Conservation (phyloP, 2,797 vertebrate species). For the Pseudomugil gertrudae region DNA sequence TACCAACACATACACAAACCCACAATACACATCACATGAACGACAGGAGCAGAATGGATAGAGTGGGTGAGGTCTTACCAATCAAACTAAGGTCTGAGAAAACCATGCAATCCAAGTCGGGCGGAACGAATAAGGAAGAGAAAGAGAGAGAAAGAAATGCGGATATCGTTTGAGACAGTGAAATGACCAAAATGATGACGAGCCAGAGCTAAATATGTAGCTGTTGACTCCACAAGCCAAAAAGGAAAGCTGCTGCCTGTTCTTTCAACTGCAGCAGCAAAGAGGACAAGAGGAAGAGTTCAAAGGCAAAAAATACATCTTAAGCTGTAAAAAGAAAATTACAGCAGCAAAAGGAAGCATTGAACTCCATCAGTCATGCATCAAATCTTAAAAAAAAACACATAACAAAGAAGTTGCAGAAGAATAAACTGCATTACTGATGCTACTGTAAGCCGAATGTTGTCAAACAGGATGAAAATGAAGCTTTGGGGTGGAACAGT, state of each 20-base stretch:
- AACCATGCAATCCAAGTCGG: conserved; percentile 86
- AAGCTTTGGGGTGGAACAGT: conserved; percentile 44
- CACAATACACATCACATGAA: conserved; percentile 65
- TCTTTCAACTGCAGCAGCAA: conserved; percentile 21
- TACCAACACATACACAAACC: conserved; percentile 45
- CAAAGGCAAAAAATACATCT: conserved; percentile 20
- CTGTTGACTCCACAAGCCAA: conserved; percentile 59
- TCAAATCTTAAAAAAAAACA: conserved; percentile 20
- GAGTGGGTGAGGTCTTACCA: conserved; percentile 81
- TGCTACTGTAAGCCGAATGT: conserved; percentile 19
- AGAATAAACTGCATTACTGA: conserved; percentile 29
- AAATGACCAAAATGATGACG: conserved; percentile 70
- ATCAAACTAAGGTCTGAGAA: conserved; percentile 86
- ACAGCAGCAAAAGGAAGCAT: conserved; percentile 53
- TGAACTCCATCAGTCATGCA: conserved; percentile 56
- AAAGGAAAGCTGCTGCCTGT: conserved; percentile 41
- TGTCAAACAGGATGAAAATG: conserved; percentile 39
- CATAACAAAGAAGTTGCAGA: conserved; percentile 1
- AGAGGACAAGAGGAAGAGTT: conserved; percentile 42
- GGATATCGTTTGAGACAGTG: conserved; percentile 75
- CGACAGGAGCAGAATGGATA: conserved; percentile 65
- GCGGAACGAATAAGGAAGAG: conserved; percentile 64
- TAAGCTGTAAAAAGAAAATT: conserved; percentile 1
- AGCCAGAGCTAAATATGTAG: conserved; percentile 61
- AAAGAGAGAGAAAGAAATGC: conserved; percentile 66